Base-by-base conservation (phyloP, 1,140 invertebrate genomes). In the Hydropsyche tenuis region DNA sequence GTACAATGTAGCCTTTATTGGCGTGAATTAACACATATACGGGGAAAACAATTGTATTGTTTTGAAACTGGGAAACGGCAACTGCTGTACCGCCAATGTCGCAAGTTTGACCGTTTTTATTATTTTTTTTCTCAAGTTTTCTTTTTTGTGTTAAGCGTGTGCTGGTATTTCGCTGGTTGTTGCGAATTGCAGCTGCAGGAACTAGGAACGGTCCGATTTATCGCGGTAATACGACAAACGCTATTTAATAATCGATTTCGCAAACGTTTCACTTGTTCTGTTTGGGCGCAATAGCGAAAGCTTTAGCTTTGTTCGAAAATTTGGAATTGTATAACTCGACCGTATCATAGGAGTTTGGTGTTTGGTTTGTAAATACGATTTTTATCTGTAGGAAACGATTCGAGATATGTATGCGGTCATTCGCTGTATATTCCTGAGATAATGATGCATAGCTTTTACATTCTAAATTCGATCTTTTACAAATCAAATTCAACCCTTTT, bases 21-120 rank as follows among this genome's bases (percentile, higher is more conserved):
- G 30, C 30, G 56, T 20, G 23, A 48, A 60, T 60, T 23, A 60
- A 60, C 51, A 23, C 51, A 60, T 23, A 14, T 60, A 25, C 20
- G 48, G 1, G 23, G 22, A 60, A 37, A 37, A 60, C 56, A 60
- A 60, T 60, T 25, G 56, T 22, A 60, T 60, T 60, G 56, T 60
- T 60, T 60, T 60, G 56, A 23, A 60, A 60, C 22, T 9, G 18
- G 20, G 12, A 60, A 60, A 23, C 56, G 23, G 56, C 23, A 27
- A 23, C 18, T 22, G 30, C 30, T 37, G 20, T 25, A 23, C 22
- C 22, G 56, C 18, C 48, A 53, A 53, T 53, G 48, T 60, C 5
- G 20, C 56, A 60, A 60, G 3, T 27, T 25, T 56, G n/a, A 20
- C 20, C 18, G 9, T 37, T 37, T 37, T 60, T 12, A 25, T 14